phyloP scores from a whole-genome alignment of 2,888 invertebrate genomes.

The Pediacus dermestoides region DNA sequence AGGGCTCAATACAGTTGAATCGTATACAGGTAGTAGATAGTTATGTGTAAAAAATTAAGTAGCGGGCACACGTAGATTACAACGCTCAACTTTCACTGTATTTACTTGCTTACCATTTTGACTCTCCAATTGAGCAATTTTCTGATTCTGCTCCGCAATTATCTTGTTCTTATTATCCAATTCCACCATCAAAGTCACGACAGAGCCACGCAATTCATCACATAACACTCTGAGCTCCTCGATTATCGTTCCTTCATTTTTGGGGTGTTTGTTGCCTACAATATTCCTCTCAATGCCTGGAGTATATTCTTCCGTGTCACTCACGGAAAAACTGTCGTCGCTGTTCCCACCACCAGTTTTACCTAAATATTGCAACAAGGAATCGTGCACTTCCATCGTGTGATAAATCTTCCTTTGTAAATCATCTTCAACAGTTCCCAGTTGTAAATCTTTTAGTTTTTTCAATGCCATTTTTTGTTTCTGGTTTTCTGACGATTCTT shows the following conservation, averaged over 20 bases:
- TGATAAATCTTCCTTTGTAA: slow-evolving; percentile 60
- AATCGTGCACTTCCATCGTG: slow-evolving; percentile 67
- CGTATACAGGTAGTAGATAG: too few relatives aligned
- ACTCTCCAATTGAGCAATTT: slow-evolving; percentile 57
- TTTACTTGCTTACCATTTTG: too few relatives aligned
- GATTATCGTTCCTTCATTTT: slow-evolving; percentile 60
- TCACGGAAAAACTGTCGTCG: slow-evolving; percentile 35
- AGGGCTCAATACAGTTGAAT: too few relatives aligned
- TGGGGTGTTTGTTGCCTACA: slow-evolving; percentile 56
- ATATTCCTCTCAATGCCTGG: too few relatives aligned
- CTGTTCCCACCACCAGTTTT: slow-evolving; percentile 35
- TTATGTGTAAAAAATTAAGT: too few relatives aligned
- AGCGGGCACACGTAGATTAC: too few relatives aligned
- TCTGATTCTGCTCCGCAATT: slow-evolving; percentile 57
- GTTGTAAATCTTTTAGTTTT: slow-evolving; percentile 31
- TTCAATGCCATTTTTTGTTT: slow-evolving; percentile 21
- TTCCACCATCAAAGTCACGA: slow-evolving; percentile 60
- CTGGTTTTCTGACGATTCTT: slow-evolving; percentile 36
- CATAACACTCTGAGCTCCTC: slow-evolving; percentile 66
- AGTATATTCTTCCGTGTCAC: slow-evolving; percentile 36
- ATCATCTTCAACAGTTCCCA: slow-evolving; percentile 41
- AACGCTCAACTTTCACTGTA: too few relatives aligned
- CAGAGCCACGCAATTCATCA: slow-evolving; percentile 57
- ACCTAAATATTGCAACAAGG: slow-evolving; percentile 48
- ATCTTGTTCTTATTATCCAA: slow-evolving; percentile 65